Evolutionary conservation across 2,797 vertebrate genomes (phyloP).

Genomic region (Rhinophrynus dorsalis): DNA sequence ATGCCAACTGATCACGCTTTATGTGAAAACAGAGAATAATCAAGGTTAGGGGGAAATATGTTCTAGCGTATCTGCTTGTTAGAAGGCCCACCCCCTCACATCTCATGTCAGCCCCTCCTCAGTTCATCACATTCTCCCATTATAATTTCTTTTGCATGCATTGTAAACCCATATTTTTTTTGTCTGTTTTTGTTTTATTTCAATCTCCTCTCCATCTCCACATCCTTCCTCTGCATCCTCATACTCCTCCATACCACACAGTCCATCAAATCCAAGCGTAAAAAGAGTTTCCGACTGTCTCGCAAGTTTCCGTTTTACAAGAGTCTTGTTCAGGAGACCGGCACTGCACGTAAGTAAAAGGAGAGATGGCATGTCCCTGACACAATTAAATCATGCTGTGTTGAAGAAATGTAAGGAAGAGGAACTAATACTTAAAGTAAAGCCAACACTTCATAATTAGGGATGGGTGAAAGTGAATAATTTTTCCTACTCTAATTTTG

Average conservation of each 20-base stretch:
- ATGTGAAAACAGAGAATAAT: not conserved
- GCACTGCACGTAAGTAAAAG: constrained; percentile 56
- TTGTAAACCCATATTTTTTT: constrained; percentile 56
- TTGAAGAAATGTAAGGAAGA: too few species aligned
- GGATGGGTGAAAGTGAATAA: too few species aligned
- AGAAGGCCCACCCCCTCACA: constrained; percentile 56
- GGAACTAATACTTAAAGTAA: too few species aligned
- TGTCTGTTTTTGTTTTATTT: constrained; percentile 70
- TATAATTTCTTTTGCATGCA: constrained; percentile 39
- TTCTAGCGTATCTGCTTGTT: not conserved
- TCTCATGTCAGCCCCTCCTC: constrained; percentile 56
- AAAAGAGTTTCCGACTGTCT: constrained; percentile 99
- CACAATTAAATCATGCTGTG: too few species aligned
- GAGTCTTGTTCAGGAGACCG: constrained; percentile 97
- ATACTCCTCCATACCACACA: constrained; percentile 71
- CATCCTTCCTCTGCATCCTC: constrained; percentile 71
- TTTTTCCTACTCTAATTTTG: too few species aligned
- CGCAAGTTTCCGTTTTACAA: constrained; percentile 99
- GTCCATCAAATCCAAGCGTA: constrained; percentile 99
- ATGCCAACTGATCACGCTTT: too few species aligned
- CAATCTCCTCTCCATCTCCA: constrained; percentile 68
- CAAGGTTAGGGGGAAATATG: not conserved
- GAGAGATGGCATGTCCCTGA: not conserved
- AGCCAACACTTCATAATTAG: too few species aligned
- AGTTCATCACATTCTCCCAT: constrained; percentile 54